Evolutionary conservation across 2,888 invertebrate genomes (phyloP), one percentile per base, ranked within the genome.

Genomic region (Cremastobaeus sp.): DNA sequence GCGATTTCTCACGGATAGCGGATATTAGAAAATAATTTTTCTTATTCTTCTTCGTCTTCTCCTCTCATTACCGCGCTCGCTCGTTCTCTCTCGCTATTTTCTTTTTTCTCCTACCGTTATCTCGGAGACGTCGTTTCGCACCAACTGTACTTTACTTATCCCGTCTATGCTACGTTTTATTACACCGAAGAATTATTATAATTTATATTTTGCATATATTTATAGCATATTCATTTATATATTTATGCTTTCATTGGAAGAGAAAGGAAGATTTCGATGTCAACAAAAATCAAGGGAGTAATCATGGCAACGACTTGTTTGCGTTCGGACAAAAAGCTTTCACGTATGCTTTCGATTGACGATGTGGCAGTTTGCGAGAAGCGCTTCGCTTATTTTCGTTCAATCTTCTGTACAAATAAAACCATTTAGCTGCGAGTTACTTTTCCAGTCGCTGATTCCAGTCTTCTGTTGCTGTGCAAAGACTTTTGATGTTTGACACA

Each of bases 1-100:
- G 74, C 75, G 75, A 69, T 69, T 69, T 74, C 71, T 64, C 77
- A 74, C 74, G 76, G 77, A 77, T 78, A 80, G 80, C 78, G 77
- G 79, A 78, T 79, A 78, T 80, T 79, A 78, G 77, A 83, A 81
- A 84, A 84, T 82, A 83, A 84, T 82, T 82, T 74, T 41, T 74
- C 45, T 30, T 15, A 59, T 60, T 64, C 43, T 39, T 35, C 48
- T 15, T 62, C n/a, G 11, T 34, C 74, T 64, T 62, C 75, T 54
- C 14, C 21, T 65, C 68, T 21, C 17, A 11, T 25, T 28, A 8
- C 12, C 17, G 12, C 21, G 32, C 11, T 41, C 12, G 32, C 45
- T 35, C 41, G 11, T 12, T 28, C 25, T 25, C 37, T 34, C 74
- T 66, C 43, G 65, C 69, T 62, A 74, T 57, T 47, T 59, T 54